Percentiles rank a stretch among this genome's conserved stretches.
Evolutionary conservation across 2,797 vertebrate species (phyloP).

Genomic region (Nyctalus aviator): DNA sequence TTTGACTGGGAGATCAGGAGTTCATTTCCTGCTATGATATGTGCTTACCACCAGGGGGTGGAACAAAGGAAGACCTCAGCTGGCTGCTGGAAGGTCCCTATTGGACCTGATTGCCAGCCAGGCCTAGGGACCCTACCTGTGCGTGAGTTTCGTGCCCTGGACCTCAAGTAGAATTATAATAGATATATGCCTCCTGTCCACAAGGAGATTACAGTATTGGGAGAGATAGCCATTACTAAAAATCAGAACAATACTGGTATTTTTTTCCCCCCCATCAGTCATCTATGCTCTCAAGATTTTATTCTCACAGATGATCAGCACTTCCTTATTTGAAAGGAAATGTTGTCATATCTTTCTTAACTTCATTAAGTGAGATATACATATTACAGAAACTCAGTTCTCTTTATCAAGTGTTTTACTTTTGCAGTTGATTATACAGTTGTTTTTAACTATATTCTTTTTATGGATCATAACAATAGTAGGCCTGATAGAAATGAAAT

Average conservation of each 20-base stretch:
- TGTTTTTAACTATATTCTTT: neutral
- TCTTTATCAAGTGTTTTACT: neutral
- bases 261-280: neutral
- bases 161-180: neutral
- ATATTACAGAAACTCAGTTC: slow-evolving; percentile 50
- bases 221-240: neutral
- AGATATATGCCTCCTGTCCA: neutral
- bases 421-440: neutral
- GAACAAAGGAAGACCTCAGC: too few relatives aligned
- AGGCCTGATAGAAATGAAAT: neutral
- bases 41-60: too few relatives aligned
- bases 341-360: slow-evolving; percentile 47
- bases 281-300: neutral
- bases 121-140: too few relatives aligned
- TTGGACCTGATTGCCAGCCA: too few relatives aligned
- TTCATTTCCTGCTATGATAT: too few relatives aligned
- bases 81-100: too few relatives aligned
- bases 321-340: slow-evolving; percentile 70
- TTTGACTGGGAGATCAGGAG: too few relatives aligned
- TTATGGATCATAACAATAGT: neutral
- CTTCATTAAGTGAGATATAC: slow-evolving; percentile 18
- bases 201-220: neutral
- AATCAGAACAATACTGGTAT: neutral
- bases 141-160: too few relatives aligned
- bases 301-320: neutral